These are phyloP conservation scores for Menura novaehollandiae DNA, from an alignment of 2,113 vertebrate genomes.

Conservation along the genomic window DNA sequence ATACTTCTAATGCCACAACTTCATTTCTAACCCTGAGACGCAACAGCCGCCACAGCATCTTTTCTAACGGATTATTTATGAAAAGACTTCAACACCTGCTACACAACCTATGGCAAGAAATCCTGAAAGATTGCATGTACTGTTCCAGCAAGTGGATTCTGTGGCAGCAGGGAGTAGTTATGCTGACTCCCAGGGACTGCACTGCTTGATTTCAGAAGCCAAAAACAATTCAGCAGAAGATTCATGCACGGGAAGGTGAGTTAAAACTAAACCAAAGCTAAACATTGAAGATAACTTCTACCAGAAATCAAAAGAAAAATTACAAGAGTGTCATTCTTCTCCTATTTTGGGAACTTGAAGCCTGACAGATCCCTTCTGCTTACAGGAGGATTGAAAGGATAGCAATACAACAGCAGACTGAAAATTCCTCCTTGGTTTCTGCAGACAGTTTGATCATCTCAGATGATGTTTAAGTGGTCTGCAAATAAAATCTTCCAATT, in stretches of 20 bases:
- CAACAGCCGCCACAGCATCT: not conserved
- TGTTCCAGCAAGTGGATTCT: not conserved
- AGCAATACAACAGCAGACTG: not conserved
- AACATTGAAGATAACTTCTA: not conserved
- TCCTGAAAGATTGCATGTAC: not conserved
- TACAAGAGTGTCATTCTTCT: not conserved
- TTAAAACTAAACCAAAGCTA: not conserved
- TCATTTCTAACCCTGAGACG: not conserved
- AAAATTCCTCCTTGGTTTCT: not conserved
- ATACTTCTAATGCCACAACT: not conserved
- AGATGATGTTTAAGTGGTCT: not conserved
- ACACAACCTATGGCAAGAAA: not conserved
- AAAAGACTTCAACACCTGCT: not conserved
- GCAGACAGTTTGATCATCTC: not conserved
- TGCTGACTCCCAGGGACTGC: not conserved
- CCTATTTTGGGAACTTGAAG: not conserved
- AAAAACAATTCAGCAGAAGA: not conserved
- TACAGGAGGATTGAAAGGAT: not conserved
- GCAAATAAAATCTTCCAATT: not conserved
- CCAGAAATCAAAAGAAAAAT: not conserved
- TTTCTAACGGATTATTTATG: not conserved
- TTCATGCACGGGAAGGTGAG: not conserved
- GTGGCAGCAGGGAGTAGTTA: not conserved
- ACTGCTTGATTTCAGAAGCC: not conserved
- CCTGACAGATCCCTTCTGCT: not conserved